These are phyloP conservation scores for Empidonax traillii DNA, from an alignment of 2,113 vertebrate genomes.

Conservation along the genomic window DNA sequence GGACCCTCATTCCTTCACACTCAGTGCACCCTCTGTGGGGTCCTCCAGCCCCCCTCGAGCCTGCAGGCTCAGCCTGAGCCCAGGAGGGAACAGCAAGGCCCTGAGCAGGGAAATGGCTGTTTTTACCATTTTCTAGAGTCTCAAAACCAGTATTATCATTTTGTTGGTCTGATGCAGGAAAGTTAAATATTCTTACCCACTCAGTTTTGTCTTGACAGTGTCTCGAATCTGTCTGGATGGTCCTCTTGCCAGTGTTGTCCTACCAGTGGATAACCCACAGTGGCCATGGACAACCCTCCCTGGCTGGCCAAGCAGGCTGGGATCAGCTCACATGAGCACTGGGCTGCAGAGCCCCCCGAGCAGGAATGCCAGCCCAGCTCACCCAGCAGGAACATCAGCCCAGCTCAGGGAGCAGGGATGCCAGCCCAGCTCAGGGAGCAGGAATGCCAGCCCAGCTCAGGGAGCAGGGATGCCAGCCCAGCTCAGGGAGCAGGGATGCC, in stretches of 20 bases:
- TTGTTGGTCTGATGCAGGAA: neutral
- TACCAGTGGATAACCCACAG: neutral
- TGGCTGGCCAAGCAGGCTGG: neutral
- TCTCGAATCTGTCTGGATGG: neutral
- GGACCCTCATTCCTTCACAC: neutral
- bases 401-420: neutral
- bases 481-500: neutral
- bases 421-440: neutral
- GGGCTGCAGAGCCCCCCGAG: neutral
- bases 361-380: neutral
- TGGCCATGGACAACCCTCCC: neutral
- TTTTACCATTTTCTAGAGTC: neutral
- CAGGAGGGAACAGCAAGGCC: neutral
- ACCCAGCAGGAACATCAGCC: neutral
- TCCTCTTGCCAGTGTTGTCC: neutral
- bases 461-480: neutral
- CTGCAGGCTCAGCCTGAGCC: neutral
- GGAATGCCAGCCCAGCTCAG: neutral
- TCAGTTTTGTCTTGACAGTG: neutral
- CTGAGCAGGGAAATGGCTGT: neutral
- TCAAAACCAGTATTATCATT: neutral
- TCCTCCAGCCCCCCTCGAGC: rapidly evolving
- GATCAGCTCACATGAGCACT: rapidly evolving
- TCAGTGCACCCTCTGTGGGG: rapidly evolving
- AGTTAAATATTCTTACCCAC: neutral